Evolutionary conservation across 2,888 invertebrate species (phyloP), one percentile per base, ranked within the genome.

Genomic region (Machimus atricapillus): DNA sequence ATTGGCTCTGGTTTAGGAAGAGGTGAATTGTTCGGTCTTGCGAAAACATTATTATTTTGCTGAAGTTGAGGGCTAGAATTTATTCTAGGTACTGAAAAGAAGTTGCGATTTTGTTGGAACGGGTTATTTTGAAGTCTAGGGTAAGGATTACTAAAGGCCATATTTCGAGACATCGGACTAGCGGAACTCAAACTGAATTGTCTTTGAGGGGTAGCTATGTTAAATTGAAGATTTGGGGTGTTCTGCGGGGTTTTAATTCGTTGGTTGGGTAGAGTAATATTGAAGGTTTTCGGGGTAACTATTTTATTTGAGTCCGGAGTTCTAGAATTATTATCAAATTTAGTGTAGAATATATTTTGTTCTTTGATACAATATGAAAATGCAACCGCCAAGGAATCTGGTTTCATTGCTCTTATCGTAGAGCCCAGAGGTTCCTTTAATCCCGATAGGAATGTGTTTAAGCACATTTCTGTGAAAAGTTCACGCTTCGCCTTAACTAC

Each of bases 401-500:
- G 89, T 85, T 86, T 88, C 88, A 89, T 89, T 34, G 89, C 88
- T 85, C 89, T 88, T 27, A 90, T 89, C 6, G 87, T 89, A 40
- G 89, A 88, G 12, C 89, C 89, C 16, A 89, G 46, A 5, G 89
- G 89, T 89, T 89, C 89, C 52, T 85, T 89, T 8, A 89, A 74
- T 4, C 89, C 89, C 1, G 78, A 87, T 19, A 89, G 23, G 56
- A 89, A 89, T 2, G 66, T 58, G 73, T 89, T 90, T 14, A 89
- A 85, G 46, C 89, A 89, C 88, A 89, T 89, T 87, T 89, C 89
- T 9, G 88, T 27, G 78, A 86, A 90, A 1, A 89, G 74, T 9
- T 76, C 56, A 58, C 88, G 74, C 87, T 90, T 89, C 27, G 89
- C 89, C 8, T 27, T 16, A 0, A 90, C 87, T 31, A 90, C 89